Base-by-base conservation (phyloP, 1,140 invertebrate genomes). In the Hylyphantes graminicola region DNA sequence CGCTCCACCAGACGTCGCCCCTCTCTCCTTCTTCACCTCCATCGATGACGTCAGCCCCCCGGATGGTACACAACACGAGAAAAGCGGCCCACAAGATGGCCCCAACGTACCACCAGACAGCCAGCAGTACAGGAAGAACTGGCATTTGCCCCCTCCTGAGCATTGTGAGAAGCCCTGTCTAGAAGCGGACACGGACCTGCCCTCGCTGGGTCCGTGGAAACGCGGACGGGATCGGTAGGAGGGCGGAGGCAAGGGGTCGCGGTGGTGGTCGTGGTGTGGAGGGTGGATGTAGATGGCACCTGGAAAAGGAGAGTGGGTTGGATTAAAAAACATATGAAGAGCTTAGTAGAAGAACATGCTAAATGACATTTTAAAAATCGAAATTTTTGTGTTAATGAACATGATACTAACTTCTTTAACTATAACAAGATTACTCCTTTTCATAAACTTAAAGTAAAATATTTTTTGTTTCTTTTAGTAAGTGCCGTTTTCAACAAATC, bases 61-160 rank as follows among this genome's bases (percentile, higher is more conserved):
- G 85, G 86, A 21, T 87, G 87, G 11, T 89, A 95, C 93, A 90
- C 96, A 97, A 92, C 96, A 97, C 82, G 95, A 95, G 88, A 93
- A 95, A 86, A 97, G 92, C 6, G 87, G 87, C 6, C 87, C 87
- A 86, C 87, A 88, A 7, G 88, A 97, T 91, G 87, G 93, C 92
- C 83, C 93, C 91, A 97, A 92, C 83, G 96, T 92, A 82, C 96
- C 96, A 85, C 95, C 95, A 63, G 94, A 93, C 91, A 97, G 93
- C 96, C 96, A 97, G 91, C 96, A 97, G 89, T 94, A 93, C 87
- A 97, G 92, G 92, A 97, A 96, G 91, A 97, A 97, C 91, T 97
- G 95, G 90, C 96, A 97, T 88, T 92, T 91, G 74, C 91, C 93
- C 59, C 77, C 79, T 3, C 75, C 70, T 2, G 75, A 70, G 51